A percentile compares a stretch with the other conserved stretches of the same genome.
Conservation (phyloP, 53 echinoderm and acorn worm species). For the Crossaster papposus region DNA sequence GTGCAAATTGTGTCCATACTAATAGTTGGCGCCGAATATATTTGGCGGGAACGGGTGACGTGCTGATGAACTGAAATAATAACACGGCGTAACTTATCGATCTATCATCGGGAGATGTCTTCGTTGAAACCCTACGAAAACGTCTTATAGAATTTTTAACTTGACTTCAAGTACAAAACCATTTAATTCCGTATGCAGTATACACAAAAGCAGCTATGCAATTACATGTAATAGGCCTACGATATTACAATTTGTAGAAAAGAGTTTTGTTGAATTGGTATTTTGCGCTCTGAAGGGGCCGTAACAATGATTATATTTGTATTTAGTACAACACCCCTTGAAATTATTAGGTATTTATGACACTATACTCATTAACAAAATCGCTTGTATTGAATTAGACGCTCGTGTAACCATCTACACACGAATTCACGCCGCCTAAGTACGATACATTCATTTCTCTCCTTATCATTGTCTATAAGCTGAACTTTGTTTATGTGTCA, state of each 20-base stretch:
- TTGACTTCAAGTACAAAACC: not conserved
- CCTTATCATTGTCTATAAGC: too few species aligned
- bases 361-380: too few species aligned
- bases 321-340: too few species aligned
- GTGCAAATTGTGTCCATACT: slow-evolving; percentile 54
- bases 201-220: not conserved
- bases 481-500: too few species aligned
- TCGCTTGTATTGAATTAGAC: too few species aligned
- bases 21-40: slow-evolving; percentile 55
- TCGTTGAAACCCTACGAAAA: not conserved
- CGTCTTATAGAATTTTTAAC: not conserved
- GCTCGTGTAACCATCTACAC: too few species aligned
- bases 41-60: slow-evolving; percentile 47
- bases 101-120: not conserved
- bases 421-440: too few species aligned
- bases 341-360: not conserved
- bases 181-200: not conserved
- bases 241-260: not conserved
- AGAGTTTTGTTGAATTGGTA: not conserved
- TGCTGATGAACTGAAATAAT: slow-evolving; percentile 34
- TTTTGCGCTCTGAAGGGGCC: too few species aligned
- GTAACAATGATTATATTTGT: too few species aligned
- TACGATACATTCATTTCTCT: too few species aligned
- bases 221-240: not conserved
- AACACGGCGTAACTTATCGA: slow-evolving; percentile 18